These are phyloP conservation scores for Clusia tigrina DNA, from an alignment of 2,888 invertebrate genomes.

Conservation along the genomic window DNA sequence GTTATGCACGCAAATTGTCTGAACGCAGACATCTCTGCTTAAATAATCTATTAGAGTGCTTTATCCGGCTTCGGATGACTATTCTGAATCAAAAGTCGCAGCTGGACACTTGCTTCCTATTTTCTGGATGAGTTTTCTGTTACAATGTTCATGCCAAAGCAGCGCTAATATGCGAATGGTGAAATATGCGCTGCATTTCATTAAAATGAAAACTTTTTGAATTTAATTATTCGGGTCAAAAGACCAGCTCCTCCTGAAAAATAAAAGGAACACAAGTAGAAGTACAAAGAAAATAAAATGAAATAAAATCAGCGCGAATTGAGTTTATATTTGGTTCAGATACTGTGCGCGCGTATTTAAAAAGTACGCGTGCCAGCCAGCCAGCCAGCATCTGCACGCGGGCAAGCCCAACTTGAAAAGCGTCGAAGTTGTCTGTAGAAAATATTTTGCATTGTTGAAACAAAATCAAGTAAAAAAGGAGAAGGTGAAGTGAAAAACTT, in stretches of 20 bases:
- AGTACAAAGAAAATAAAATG: constrained; percentile 27
- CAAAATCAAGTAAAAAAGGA: no score
- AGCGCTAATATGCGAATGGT: not conserved
- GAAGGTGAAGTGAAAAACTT: constrained; percentile 35
- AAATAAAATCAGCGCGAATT: constrained; percentile 39
- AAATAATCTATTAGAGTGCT: no score
- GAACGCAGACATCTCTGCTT: no score
- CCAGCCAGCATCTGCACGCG: no score
- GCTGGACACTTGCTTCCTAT: not conserved
- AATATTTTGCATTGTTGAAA: no score
- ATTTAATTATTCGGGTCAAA: constrained; percentile 55
- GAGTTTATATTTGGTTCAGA: constrained; percentile 36
- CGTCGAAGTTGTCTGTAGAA: no score
- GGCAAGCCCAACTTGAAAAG: no score
- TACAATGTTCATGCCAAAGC: not conserved
- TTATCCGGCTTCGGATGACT: no score
- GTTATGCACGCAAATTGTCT: no score
- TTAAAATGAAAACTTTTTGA: constrained; percentile 24
- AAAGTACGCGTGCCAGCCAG: no score
- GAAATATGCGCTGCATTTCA: constrained; percentile 11
- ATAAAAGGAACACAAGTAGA: not conserved
- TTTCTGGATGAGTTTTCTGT: not conserved
- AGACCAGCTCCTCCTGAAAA: constrained; percentile 32
- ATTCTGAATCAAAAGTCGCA: no score
- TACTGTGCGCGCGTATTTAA: no score